Conservation (phyloP, 2,113 vertebrate species). For the Marmota flaviventris region DNA sequence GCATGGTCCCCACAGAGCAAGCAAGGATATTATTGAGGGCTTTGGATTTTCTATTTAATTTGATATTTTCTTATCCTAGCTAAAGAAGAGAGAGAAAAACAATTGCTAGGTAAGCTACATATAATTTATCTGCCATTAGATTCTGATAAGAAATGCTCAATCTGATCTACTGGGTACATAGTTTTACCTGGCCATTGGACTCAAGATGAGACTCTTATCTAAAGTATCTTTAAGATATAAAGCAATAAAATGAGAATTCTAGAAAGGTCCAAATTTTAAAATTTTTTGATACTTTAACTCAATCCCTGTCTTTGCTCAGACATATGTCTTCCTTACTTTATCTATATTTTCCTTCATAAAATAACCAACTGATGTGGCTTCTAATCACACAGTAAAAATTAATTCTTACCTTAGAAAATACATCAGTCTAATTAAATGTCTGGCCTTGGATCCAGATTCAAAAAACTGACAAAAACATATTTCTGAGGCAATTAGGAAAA, state of each 20-base stretch:
- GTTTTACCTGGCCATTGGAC: background rate
- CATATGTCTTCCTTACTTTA: background rate
- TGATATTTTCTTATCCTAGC: background rate
- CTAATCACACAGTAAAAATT: background rate
- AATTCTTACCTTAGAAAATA: background rate
- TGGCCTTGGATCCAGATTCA: background rate
- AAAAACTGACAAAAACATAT: background rate
- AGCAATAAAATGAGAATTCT: background rate
- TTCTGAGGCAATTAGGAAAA: background rate
- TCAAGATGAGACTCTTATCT: background rate
- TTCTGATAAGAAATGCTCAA: background rate
- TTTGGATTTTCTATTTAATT: background rate
- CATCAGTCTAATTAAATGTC: background rate
- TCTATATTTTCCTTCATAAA: background rate
- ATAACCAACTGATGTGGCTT: background rate
- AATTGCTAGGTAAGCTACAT: background rate
- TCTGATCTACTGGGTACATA: background rate
- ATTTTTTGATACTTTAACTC: background rate
- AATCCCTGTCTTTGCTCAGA: no score
- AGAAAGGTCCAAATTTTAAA: background rate
- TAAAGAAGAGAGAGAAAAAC: background rate
- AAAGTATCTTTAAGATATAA: slow-evolving; percentile 39
- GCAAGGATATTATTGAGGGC: background rate
- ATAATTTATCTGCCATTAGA: background rate
- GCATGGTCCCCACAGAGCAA: background rate